phyloP scores from a whole-genome alignment of 2,113 vertebrate genomes.

The Anoplopoma fimbria region DNA sequence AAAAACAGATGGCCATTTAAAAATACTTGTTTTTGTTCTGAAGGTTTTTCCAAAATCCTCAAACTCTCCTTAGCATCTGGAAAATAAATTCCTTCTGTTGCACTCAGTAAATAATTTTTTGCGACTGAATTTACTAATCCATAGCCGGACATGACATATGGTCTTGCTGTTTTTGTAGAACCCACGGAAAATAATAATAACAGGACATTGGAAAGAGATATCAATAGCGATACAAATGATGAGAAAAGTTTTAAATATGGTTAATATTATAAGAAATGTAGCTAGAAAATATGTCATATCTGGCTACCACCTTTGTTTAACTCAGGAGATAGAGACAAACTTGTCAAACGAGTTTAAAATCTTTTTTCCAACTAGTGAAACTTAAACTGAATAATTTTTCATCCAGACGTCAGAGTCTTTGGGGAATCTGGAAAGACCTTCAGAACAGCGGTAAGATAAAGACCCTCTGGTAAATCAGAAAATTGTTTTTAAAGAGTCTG shows the following conservation, averaged over 20 bases:
- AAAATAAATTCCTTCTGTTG: background rate
- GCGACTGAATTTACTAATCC: background rate
- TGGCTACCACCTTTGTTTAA: background rate
- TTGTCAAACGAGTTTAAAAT: background rate
- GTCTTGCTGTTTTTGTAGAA: background rate
- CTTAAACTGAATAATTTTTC: background rate
- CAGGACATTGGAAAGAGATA: background rate
- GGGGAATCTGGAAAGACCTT: background rate
- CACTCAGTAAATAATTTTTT: background rate
- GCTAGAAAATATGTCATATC: background rate
- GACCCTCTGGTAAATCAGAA: background rate
- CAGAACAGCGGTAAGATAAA: background rate
- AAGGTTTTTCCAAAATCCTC: conserved; percentile 7
- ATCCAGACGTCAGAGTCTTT: background rate
- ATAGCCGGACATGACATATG: background rate
- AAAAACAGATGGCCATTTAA: conserved; percentile 21
- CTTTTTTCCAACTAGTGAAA: background rate
- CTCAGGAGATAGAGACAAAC: background rate
- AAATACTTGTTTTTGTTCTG: conserved; percentile 18
- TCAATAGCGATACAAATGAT: too few species aligned
- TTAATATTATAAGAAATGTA: background rate
- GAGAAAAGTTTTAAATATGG: background rate
- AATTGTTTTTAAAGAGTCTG: background rate
- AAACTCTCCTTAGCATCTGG: conserved; percentile 28
- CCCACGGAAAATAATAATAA: background rate